Evolutionary conservation across 2,888 invertebrate genomes (phyloP), one percentile per base, ranked within the genome.

Genomic region (Anagyrus pseudococci): DNA sequence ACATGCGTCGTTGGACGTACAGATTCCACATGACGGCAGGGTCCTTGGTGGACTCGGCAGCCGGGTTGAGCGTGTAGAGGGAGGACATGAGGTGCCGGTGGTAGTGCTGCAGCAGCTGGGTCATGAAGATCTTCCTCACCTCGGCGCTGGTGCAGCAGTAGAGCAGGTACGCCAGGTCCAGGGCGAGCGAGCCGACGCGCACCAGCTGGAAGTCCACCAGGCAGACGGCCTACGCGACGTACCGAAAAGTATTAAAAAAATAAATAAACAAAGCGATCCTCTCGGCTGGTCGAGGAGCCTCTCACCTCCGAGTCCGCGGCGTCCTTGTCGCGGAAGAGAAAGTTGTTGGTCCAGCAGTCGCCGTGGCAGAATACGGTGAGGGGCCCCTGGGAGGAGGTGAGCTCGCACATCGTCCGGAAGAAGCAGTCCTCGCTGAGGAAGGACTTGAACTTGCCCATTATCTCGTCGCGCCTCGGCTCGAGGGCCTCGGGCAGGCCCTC

Each of bases 271-370:
- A 7, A 22, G 4, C 15, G 13, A 7, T 25, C 17, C 7, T n/a
- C 15, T 50, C 6, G 33, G 13, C 44, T 29, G 23, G 46, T 23
- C 41, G 26, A 4, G 8, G 15, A 10, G 29, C n/a, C n/a, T n/a
- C 73, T 70, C 57, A 76, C 77, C 64, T 76, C 72, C 4, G 66
- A 29, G 50, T 75, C 68, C 13, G 72, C 55, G 37, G 68, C 49
- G 19, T 70, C 83, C 81, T 67, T 46, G 68, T 88, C 87, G 68
- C 84, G 83, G 73, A 89, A 90, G 22, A 90, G 76, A 71, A 90
- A 85, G 75, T 90, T 90, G 72, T 90, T 90, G 0, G 88, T 89
- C 90, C 90, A 90, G 73, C 89, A 90, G 70, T 90, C 90, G 0
- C 90, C 90, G 70, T 90, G 90, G 57, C 89, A 87, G 68, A 90